These are phyloP conservation scores for Philotrypesis tridentata DNA, from an alignment of 1,140 invertebrate genomes.

Conservation along the genomic window DNA sequence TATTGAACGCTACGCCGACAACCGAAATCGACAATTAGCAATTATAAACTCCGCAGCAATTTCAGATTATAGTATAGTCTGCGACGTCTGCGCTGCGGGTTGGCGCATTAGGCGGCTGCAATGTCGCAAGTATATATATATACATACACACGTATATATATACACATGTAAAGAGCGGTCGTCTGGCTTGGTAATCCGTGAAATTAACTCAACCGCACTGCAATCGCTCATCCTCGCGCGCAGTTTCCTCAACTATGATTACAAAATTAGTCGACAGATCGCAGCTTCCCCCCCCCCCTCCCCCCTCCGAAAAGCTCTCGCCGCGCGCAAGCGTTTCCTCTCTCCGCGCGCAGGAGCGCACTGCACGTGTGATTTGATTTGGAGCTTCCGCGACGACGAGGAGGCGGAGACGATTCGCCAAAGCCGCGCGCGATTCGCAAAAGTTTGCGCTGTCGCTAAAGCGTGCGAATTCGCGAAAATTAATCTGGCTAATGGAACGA, in stretches of 20 bases:
- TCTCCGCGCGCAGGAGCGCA: no score
- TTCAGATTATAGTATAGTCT: neutral
- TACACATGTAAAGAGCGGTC: neutral
- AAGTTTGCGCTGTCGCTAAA: slow-evolving; percentile 5
- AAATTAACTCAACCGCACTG: slow-evolving; percentile 11
- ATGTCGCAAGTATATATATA: no score
- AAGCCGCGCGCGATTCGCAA: neutral
- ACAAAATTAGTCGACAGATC: slow-evolving; percentile 11
- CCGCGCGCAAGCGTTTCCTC: no score
- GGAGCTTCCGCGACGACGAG: neutral
- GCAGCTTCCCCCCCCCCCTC: no score
- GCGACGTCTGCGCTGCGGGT: no score
- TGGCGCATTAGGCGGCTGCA: no score
- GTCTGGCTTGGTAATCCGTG: slow-evolving; percentile 1
- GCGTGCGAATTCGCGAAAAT: slow-evolving; percentile 22
- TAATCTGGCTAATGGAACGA: slow-evolving; percentile 34
- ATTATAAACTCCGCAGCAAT: neutral
- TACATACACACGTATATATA: neutral
- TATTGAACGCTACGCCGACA: no score
- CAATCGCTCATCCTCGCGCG: neutral
- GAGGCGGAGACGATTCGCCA: neutral
- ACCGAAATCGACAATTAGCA: no score
- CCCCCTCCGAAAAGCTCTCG: no score
- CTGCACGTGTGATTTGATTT: neutral
- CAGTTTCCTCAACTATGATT: slow-evolving; percentile 14